These are phyloP conservation scores for Acanthopagrus latus DNA, from an alignment of 2,797 vertebrate species.

Conservation along the genomic window DNA sequence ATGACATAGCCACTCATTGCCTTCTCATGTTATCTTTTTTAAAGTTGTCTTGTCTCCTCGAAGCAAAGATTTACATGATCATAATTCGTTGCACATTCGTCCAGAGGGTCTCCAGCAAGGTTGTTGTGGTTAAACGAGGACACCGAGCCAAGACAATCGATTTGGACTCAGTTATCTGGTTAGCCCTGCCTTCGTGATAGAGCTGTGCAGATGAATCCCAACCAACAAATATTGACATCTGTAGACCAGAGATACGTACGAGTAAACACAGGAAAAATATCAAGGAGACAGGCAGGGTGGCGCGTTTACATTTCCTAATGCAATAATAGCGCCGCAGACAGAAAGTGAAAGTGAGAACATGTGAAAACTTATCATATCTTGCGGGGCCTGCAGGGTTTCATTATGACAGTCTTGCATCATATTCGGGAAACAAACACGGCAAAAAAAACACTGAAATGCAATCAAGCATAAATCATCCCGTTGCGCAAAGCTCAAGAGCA, in stretches of 20 bases:
- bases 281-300: slow-evolving; percentile 38
- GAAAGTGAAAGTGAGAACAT: slow-evolving; percentile 66
- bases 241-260: slow-evolving; percentile 60
- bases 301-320: slow-evolving; percentile 69
- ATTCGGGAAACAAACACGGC: slow-evolving; percentile 56
- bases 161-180: slow-evolving; percentile 35
- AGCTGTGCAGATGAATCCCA: slow-evolving; percentile 28
- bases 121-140: slow-evolving; percentile 34
- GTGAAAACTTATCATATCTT: slow-evolving; percentile 28
- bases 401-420: slow-evolving; percentile 47
- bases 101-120: slow-evolving; percentile 18
- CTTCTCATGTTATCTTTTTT: slow-evolving; percentile 30
- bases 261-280: slow-evolving; percentile 49
- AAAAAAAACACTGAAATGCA: slow-evolving; percentile 25
- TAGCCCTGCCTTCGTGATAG: slow-evolving; percentile 22
- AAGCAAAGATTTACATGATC: slow-evolving; percentile 19
- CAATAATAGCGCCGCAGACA: slow-evolving; percentile 37
- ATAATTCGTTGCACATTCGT: background rate
- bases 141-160: slow-evolving; percentile 15
- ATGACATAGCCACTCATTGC: slow-evolving; percentile 29
- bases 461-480: slow-evolving; percentile 49
- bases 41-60: slow-evolving; percentile 14
- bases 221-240: slow-evolving; percentile 66
- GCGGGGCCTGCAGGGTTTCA: slow-evolving; percentile 49
- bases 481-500: slow-evolving; percentile 32